These are phyloP conservation scores for Argyrosomus regius DNA, from an alignment of 2,797 vertebrate genomes.

Conservation along the genomic window DNA sequence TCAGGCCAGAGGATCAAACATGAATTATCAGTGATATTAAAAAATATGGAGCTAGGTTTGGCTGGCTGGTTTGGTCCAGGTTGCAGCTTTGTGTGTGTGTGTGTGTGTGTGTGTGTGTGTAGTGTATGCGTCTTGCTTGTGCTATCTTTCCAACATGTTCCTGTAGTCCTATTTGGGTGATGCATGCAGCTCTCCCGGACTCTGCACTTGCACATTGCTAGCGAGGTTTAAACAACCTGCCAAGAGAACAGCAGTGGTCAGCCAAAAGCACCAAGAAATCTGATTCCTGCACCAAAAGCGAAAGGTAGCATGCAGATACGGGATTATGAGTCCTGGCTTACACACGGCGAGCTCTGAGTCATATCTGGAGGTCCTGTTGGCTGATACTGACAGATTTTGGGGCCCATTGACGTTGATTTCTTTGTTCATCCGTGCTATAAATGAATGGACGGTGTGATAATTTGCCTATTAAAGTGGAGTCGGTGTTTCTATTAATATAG, in stretches of 20 bases:
- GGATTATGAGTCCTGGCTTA: slow-evolving; percentile 13
- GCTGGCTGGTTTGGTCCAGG: too few species aligned
- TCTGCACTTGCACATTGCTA: slow-evolving; percentile 49
- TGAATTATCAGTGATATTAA: background rate
- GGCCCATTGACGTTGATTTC: background rate
- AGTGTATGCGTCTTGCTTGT: background rate
- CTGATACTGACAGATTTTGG: background rate
- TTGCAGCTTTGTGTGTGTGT: background rate
- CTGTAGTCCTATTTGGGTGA: slow-evolving; percentile 33
- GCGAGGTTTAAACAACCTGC: slow-evolving; percentile 36
- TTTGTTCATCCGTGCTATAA: background rate
- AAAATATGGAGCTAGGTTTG: background rate
- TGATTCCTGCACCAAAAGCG: slow-evolving; percentile 67
- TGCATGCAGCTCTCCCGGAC: slow-evolving; percentile 18
- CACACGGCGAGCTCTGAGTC: background rate
- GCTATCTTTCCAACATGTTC: background rate
- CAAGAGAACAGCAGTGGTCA: slow-evolving; percentile 46
- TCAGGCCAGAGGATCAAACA: background rate
- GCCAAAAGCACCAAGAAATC: slow-evolving; percentile 61
- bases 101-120: background rate
- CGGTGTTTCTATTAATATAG: background rate
- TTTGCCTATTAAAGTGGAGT: background rate
- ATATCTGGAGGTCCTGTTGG: background rate
- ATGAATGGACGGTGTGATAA: too few species aligned
- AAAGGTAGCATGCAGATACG: slow-evolving; percentile 44